These are phyloP conservation scores for Subacronicta megacephala DNA, from an alignment of 2,888 invertebrate species.

Conservation along the genomic window DNA sequence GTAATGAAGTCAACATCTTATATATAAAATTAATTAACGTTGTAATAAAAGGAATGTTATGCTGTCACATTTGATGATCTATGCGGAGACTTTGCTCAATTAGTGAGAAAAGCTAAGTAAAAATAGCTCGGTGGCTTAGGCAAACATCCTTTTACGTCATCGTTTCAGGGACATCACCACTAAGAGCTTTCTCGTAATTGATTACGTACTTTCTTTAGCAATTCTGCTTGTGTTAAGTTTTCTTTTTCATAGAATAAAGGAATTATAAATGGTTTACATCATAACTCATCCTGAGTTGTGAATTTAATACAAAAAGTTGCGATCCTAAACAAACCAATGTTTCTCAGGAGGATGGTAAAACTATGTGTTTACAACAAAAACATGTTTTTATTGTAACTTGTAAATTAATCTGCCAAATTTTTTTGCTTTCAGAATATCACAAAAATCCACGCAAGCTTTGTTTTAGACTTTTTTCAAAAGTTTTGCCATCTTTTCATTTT, in stretches of 20 bases:
- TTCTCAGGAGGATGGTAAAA: not conserved
- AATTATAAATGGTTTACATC: not conserved
- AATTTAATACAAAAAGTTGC: not conserved
- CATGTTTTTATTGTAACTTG: not conserved
- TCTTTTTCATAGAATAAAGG: not conserved
- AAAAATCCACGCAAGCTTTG: no score
- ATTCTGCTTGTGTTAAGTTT: constrained; percentile 12
- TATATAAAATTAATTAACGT: constrained; percentile 11
- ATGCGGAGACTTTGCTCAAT: constrained; percentile 54
- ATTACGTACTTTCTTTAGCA: constrained; percentile 41
- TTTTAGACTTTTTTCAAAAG: no score
- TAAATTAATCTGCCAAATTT: not conserved
- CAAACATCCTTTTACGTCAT: constrained; percentile 76
- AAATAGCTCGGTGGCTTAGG: constrained; percentile 63
- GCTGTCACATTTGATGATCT: constrained; percentile 38
- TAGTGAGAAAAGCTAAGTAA: constrained; percentile 56
- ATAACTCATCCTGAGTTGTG: not conserved
- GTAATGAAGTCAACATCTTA: constrained; percentile 13
- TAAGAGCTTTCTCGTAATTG: constrained; percentile 35
- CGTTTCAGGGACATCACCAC: constrained; percentile 42
- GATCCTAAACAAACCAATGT: not conserved
- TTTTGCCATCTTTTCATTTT: no score
- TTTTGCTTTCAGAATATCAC: constrained; percentile 17
- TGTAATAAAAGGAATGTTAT: constrained; percentile 27
- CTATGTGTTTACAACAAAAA: not conserved